These are phyloP conservation scores for Diaphora mendica DNA, from an alignment of 2,888 invertebrate species.

Conservation along the genomic window DNA sequence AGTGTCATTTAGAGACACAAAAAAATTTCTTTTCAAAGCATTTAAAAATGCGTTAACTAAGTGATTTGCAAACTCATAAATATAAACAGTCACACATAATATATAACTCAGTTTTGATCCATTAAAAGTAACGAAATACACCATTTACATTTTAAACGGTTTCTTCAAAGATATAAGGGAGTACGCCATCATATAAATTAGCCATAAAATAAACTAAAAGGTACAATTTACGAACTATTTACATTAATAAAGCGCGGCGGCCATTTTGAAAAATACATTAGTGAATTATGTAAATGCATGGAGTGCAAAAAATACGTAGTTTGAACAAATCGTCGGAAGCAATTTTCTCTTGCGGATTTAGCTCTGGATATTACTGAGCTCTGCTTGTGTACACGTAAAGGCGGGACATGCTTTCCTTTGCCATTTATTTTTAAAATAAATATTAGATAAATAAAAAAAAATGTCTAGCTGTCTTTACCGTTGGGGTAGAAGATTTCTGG, in stretches of 20 bases:
- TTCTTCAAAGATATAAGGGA: constrained; percentile 4
- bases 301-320: constrained; percentile 42
- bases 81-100: background rate
- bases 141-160: background rate
- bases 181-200: constrained; percentile 4
- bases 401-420: constrained; percentile 23
- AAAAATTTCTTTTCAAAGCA: background rate
- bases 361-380: constrained; percentile 69
- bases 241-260: constrained; percentile 23
- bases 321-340: constrained; percentile 76
- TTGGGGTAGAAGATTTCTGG: no score
- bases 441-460: no score
- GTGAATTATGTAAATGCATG: constrained; percentile 44
- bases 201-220: background rate
- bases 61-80: background rate
- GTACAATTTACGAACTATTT: constrained; percentile 21
- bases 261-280: constrained; percentile 41
- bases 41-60: background rate
- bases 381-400: constrained; percentile 48
- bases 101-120: background rate
- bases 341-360: constrained; percentile 79
- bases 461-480: no score
- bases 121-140: background rate
- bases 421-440: background rate
- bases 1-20: background rate